Evolutionary conservation across 2,888 invertebrate genomes (phyloP).

Genomic region (Tipula helvola): DNA sequence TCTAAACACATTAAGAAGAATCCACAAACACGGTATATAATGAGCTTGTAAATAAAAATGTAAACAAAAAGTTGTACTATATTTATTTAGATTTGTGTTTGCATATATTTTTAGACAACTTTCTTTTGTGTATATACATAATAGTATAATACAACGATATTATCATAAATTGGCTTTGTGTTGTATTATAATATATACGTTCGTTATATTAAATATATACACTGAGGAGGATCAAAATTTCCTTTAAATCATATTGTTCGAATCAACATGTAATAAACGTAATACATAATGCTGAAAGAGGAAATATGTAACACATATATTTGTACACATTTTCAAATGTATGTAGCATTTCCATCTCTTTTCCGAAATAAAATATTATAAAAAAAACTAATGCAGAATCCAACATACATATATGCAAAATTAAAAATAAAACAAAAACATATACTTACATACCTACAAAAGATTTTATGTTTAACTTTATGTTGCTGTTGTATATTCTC

Average conservation of each 20-base stretch:
- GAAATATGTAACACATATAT: neutral
- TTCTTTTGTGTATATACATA: neutral
- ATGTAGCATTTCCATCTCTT: neutral
- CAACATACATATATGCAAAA: neutral
- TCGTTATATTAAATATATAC: neutral
- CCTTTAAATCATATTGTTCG: neutral
- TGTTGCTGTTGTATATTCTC: neutral
- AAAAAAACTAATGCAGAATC: neutral
- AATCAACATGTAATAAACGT: neutral
- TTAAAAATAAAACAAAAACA: neutral
- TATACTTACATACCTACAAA: neutral
- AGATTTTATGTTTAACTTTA: neutral
- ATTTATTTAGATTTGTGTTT: neutral
- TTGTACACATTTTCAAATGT: neutral
- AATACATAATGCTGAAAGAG: neutral
- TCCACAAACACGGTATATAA: neutral
- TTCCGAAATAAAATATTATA: neutral
- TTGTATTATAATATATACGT: neutral
- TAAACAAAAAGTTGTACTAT: neutral
- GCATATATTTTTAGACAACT: neutral
- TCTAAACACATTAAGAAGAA: neutral
- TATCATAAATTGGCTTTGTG: neutral
- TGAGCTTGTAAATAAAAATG: neutral
- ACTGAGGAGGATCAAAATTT: neutral
- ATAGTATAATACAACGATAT: neutral